Evolutionary conservation across 2,113 vertebrate species (phyloP).

Genomic region (Ceuthmochares aereus): DNA sequence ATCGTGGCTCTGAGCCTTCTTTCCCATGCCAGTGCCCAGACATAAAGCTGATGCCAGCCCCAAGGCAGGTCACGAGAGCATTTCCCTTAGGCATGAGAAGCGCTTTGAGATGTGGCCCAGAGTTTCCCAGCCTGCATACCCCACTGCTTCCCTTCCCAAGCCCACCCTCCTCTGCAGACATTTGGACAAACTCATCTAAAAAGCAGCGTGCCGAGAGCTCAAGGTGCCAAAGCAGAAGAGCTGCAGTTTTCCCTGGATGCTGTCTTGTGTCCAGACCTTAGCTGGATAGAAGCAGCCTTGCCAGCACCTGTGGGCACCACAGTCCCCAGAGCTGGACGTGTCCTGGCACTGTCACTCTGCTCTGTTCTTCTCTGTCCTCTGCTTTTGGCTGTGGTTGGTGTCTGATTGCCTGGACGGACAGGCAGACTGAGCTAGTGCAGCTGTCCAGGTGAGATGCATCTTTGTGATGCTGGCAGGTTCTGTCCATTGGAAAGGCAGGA

Average conservation of each 20-base stretch:
- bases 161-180: not conserved
- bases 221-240: not conserved
- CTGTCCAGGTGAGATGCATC: not conserved
- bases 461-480: not conserved
- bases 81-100: not conserved
- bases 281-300: not conserved
- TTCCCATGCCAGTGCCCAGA: not conserved
- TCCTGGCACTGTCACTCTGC: not conserved
- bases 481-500: not conserved
- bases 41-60: not conserved
- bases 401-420: not conserved
- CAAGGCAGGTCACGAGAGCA: not conserved
- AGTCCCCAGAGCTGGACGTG: not conserved
- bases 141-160: not conserved
- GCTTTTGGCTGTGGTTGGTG: not conserved
- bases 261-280: not conserved
- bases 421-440: not conserved
- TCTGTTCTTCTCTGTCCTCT: not conserved
- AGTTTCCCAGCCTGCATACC: fast-evolving
- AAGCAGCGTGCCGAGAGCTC: not conserved
- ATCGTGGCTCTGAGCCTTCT: not conserved
- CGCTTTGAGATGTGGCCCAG: not conserved
- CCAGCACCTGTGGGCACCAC: not conserved
- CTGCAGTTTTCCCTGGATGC: not conserved
- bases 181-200: not conserved